A percentile compares a stretch with the other conserved stretches of the same genome.
phyloP scores from a whole-genome alignment of 2,888 invertebrate species.

The Dolichomitus sp. region DNA sequence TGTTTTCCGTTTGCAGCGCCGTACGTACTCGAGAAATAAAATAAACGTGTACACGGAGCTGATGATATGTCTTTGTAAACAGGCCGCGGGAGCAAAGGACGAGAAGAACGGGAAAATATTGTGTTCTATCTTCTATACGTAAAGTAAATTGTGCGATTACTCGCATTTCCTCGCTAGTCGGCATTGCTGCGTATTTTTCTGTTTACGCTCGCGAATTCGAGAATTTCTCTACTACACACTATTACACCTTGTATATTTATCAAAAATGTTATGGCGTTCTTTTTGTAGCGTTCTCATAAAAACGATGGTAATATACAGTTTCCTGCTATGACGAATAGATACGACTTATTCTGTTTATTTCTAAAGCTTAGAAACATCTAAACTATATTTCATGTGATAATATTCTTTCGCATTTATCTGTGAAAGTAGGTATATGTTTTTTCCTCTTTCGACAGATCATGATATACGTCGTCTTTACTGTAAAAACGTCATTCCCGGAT shows the following conservation, averaged over 20 bases:
- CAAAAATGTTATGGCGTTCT: not conserved
- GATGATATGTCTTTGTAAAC: constrained; percentile 60
- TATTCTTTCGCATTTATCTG: not conserved
- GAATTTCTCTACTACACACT: constrained; percentile 7
- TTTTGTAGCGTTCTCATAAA: not conserved
- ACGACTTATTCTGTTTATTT: not conserved
- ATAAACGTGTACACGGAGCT: constrained; percentile 40
- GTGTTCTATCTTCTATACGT: constrained; percentile 6
- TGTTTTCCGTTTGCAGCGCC: not conserved
- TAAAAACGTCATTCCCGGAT: not conserved
- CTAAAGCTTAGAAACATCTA: not conserved
- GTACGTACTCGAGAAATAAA: constrained; percentile 44
- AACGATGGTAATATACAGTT: not conserved
- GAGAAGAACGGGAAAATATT: constrained; percentile 42
- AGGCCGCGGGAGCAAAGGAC: constrained; percentile 30
- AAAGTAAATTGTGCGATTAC: constrained; percentile 44
- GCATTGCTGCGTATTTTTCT: not conserved
- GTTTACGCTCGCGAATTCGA: constrained; percentile 13
- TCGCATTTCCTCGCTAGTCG: constrained; percentile 8
- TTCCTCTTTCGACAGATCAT: not conserved
- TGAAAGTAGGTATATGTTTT: not conserved
- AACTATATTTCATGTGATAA: not conserved
- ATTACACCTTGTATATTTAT: not conserved
- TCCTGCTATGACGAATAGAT: not conserved
- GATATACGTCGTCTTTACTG: not conserved